Base-by-base conservation (phyloP, 2,888 invertebrate species). In the Pristionchus mayeri region DNA sequence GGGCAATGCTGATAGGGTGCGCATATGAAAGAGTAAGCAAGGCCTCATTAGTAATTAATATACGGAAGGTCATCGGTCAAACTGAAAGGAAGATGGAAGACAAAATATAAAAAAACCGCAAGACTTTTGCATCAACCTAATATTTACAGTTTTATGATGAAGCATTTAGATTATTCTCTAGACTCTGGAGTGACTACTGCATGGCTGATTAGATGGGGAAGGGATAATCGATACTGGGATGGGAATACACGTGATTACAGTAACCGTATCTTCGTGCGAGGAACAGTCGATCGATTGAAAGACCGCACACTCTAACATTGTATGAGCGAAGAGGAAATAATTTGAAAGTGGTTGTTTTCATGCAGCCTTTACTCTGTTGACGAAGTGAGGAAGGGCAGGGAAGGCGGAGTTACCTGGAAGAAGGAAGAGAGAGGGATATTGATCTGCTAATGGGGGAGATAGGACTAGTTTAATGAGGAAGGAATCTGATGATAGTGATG, bases 301-400 rank as follows among this genome's bases (percentile, higher is more conserved):
- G 67, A 71, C 71, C 71, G 40, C 44, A 63, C 48, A 50, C 76
- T 50, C 76, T 78, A 78, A 78, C 76, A 78, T 50, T 78, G 76
- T 78, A 50, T 78, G 76, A 78, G 76, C 76, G 27, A 30, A 48
- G 30, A 27, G 30, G 24, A 11, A 40, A 18, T 57, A 57, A 11
- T 21, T 44, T 24, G 76, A 30, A 40, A 78, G 40, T 21, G 30
- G 50, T 9, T 13, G n/a, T 48, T 24, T 34, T 50, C 50, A 78
- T 6, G 50, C 76, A 34, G 76, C 76, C 27, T 78, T 78, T 18
- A 78, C 48, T 78, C 76, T 24, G 16, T 78, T 78, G 40, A 78
- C 40, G 50, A 78, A 78, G 21, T 48, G 30, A 40, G 76, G 76
- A 50, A 78, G 76, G 30, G 76, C 48, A 30, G 76, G 76, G 48